A percentile compares a stretch with the other conserved stretches of the same genome.
Evolutionary conservation across 2,113 vertebrate species (phyloP).

Genomic region (Nestor notabilis): DNA sequence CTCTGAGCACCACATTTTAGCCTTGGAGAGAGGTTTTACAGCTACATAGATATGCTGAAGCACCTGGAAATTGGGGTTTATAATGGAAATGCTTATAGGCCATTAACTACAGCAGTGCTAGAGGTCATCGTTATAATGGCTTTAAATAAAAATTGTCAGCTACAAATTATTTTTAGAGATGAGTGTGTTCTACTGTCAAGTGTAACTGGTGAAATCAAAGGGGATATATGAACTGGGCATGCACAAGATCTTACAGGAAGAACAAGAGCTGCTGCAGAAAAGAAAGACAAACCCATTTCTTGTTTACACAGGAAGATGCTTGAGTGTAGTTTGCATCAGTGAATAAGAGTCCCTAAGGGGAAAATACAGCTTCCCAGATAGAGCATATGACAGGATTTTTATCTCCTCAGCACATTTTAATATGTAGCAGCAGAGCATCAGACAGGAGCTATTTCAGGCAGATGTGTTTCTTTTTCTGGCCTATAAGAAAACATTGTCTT

Average conservation of each 20-base stretch:
- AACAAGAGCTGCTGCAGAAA: neutral
- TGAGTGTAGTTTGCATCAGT: neutral
- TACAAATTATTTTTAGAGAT: conserved; percentile 57
- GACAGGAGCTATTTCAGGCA: conserved; percentile 29
- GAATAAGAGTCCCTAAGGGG: neutral
- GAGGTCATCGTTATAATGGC: conserved; percentile 32
- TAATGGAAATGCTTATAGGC: conserved; percentile 62
- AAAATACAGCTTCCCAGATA: conserved; percentile 3
- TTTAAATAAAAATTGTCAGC: conserved; percentile 63
- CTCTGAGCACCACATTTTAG: conserved; percentile 7
- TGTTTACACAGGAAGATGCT: neutral
- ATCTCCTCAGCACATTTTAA: conserved; percentile 4
- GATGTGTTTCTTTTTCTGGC: conserved; percentile 2
- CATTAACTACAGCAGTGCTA: conserved; percentile 49
- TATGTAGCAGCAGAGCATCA: conserved; percentile 35
- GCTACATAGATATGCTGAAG: conserved; percentile 28
- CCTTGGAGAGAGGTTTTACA: conserved; percentile 44
- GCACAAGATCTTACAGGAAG: neutral
- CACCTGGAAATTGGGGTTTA: conserved; percentile 48
- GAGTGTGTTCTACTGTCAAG: conserved; percentile 26
- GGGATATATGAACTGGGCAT: neutral
- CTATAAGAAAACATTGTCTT: neutral
- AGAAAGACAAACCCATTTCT: neutral
- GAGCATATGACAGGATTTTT: conserved; percentile 23
- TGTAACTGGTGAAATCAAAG: conserved; percentile 31